Base-by-base conservation (phyloP, 2,113 vertebrate genomes). In the Stigmatopora argus region DNA sequence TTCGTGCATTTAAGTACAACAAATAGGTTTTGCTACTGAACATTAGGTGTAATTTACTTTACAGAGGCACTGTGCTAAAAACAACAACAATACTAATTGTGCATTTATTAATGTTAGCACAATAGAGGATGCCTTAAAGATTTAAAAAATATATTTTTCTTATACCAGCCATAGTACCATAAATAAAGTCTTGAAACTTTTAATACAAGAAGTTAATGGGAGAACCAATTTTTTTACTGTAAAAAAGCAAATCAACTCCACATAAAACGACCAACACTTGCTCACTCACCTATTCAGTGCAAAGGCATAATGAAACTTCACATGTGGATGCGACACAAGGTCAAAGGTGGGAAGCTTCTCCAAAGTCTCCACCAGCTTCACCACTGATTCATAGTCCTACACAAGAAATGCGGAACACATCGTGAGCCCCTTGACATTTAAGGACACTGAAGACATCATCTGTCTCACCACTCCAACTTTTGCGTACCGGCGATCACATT, bases 261-360 rank as follows among this genome's bases (percentile, higher is more conserved):
- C 5, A 17, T 48, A 18, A 49, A 17, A 18, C 5, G 15, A 5
- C 48, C 48, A 7, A 49, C 31, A 44, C 17, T 13, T n/a, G 38
- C 13, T 52, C 52, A 76, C 90, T 93, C 88, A 99, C 97, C 95
- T 93, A 77, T 95, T 98, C 66, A 99, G 87, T 0, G 96, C 97
- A 87, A 99, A 99, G 0, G 96, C 96, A 18, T 98, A 96, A 88
- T 99, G 96, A 84, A 99, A 91, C 86, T 96, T 96, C 84, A 99
- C 94, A 19, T 98, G 96, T 47, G 93, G 94, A 80, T 97, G 94
- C 15, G 92, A 92, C 81, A 95, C 90, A 73, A 94, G 91, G 87
- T 99, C 96, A 85, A 97, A 99, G 68, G 97, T 99, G 5, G 97
- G 97, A 15, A 99, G 90, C 77, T 94, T 97, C 86, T 97, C 94